Base-by-base conservation (phyloP, 1,140 invertebrate genomes). In the Rhyacophila brunnea region DNA sequence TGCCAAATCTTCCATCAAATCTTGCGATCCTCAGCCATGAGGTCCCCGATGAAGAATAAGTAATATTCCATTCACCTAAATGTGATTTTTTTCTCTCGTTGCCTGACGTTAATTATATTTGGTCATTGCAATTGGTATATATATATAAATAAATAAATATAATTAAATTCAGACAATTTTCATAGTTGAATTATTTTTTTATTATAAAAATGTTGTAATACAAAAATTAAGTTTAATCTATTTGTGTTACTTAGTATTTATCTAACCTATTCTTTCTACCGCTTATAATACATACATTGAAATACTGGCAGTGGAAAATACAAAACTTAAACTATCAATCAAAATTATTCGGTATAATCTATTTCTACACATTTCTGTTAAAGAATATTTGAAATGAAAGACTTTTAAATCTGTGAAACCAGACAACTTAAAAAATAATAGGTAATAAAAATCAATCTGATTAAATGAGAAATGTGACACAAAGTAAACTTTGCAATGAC, bases 301-400 rank as follows among this genome's bases (percentile, higher is more conserved):
- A 79, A 78, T 78, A 79, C 77, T 79, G 77, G 77, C 75, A 79
- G 75, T 79, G 77, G 72, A 78, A 78, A 77, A 78, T 78, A 78
- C 70, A 70, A 71, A 63, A 65, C 44, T 62, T 59, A 70, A 70
- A 43, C 40, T 28, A 28, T 9, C 3, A 9, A 28, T 5, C 4
- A 28, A 65, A 28, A 55, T 55, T 40, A 47, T 52, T 65, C 36
- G 54, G 28, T 49, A 48, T 47, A 50, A 23, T 47, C 43, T 49
- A 23, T 52, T 58, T 32, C 47, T 50, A 13, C 13, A 15, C 32
- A 44, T 45, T 53, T 53, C n/a, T 48, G 15, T 48, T 54, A 51
- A 65, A 35, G 49, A 58, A 58, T 58, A 62, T 62, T 53, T 58
- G 32, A 53, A 53, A 34, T 14, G 13, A 58, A 14, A 38, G 49